Percentiles rank a stretch among this genome's conserved stretches.
phyloP scores from a whole-genome alignment of 2,888 invertebrate genomes.

The Plutella xylostella region DNA sequence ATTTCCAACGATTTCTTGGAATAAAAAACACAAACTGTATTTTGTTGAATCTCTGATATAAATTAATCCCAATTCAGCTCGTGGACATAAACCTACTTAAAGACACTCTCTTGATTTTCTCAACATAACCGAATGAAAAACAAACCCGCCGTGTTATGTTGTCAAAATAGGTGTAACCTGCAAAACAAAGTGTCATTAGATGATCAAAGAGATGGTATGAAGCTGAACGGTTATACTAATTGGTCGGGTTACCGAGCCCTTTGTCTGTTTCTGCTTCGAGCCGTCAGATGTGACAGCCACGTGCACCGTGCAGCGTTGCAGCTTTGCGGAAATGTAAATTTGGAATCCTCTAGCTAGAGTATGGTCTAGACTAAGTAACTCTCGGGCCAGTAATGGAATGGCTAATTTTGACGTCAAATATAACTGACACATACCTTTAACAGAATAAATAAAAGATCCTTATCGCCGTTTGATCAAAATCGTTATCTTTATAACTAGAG shows the following conservation, averaged over 20 bases:
- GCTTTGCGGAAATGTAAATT: conserved; percentile 8
- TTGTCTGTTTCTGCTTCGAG: conserved; percentile 13
- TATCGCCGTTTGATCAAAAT: too few relatives aligned
- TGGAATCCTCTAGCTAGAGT: too few relatives aligned
- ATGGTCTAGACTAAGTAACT: too few relatives aligned
- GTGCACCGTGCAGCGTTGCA: conserved; percentile 12
- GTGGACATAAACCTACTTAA: neutral
- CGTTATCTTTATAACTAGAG: too few relatives aligned
- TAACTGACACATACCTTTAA: too few relatives aligned
- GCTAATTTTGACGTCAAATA: too few relatives aligned
- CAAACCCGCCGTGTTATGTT: neutral
- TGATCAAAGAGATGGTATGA: conserved; percentile 32
- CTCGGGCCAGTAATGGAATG: too few relatives aligned
- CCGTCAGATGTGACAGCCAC: conserved; percentile 21
- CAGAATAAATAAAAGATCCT: too few relatives aligned
- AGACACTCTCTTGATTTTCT: neutral
- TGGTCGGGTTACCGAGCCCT: conserved; percentile 43
- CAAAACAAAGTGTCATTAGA: neutral
- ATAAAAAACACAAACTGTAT: too few relatives aligned
- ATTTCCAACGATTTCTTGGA: neutral
- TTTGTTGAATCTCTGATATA: too few relatives aligned
- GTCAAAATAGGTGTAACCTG: neutral
- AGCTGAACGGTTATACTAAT: conserved; percentile 52
- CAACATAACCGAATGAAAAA: too few relatives aligned
- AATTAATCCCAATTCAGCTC: too few relatives aligned